Base-by-base conservation (phyloP, 2,888 invertebrate species). In the Platerodrilus igneus region DNA sequence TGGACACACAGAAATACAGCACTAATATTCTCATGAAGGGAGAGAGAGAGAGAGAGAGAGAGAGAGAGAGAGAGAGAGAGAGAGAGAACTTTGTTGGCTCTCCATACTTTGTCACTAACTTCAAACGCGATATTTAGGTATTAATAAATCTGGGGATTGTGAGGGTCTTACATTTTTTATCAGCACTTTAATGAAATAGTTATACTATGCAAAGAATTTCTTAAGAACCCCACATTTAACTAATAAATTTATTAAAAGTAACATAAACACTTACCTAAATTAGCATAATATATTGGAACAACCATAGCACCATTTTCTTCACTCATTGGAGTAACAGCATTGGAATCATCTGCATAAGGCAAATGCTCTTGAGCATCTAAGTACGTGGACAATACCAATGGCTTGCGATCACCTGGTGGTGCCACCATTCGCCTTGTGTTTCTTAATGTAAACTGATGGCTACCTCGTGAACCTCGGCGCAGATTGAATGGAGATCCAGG, bases 271-370 rank as follows among this genome's bases (percentile, higher is more conserved):
- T 59, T 62, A 79, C 87, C 86, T 74, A 87, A 75, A 72, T 85
- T 88, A 59, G 86, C 82, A 67, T 88, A 87, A 72, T 90, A 91
- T 66, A 87, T 85, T 42, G 91, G 90, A 60, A 92, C 88, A 61
- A 93, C 87, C 70, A 93, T 91, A 65, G 90, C 90, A 63, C 92
- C 92, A 70, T 92, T 93, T 72, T 95, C 95, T 73, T 95, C 95
- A 51, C 93, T 94, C 87, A 94, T 92, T 37, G 96, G 96, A 47
- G 95, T 96, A 43, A 93, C 95, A 51, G 94, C 95, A 64, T 91
- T 91, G 49, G 94, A 94, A 72, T 95, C 96, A 68, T 96, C 96
- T 40, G 94, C 95, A 67, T 92, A 96, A 41, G 95, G 95, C 63
- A 96, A 78, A 70, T 93, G 92, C 74, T 92, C 91, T 70, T 89